Evolutionary conservation across 2,888 invertebrate species (phyloP).

Genomic region (Ormyrus nitidulus): DNA sequence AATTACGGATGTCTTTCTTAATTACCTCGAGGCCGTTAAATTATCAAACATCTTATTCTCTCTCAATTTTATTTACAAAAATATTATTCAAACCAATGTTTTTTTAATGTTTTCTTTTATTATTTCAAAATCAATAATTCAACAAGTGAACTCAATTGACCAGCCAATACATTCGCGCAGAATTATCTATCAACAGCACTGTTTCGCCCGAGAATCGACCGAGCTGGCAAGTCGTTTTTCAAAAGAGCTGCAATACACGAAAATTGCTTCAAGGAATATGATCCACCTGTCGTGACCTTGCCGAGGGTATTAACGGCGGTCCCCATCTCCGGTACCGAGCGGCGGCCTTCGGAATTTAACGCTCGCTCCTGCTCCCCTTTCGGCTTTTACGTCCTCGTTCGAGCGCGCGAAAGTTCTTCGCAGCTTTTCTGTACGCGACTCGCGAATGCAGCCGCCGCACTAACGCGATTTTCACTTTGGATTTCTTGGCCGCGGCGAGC

Average conservation of each 20-base stretch:
- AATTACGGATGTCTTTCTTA: too few relatives aligned
- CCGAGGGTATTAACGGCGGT: slow-evolving; percentile 22
- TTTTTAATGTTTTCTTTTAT: too few relatives aligned
- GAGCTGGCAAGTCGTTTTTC: too few relatives aligned
- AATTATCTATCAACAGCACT: too few relatives aligned
- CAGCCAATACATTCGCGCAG: too few relatives aligned
- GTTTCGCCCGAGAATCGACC: too few relatives aligned
- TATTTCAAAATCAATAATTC: too few relatives aligned
- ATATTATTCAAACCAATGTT: too few relatives aligned
- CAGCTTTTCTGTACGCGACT: not conserved
- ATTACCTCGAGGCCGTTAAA: too few relatives aligned
- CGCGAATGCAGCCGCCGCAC: not conserved
- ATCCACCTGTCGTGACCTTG: slow-evolving; percentile 21
- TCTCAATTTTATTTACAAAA: not conserved
- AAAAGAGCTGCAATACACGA: not conserved
- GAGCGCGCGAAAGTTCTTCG: slow-evolving; percentile 13
- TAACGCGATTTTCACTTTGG: slow-evolving; percentile 10
- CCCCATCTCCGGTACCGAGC: not conserved
- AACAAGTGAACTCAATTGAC: too few relatives aligned
- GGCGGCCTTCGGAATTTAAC: slow-evolving; percentile 34
- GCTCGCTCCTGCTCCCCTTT: slow-evolving; percentile 8
- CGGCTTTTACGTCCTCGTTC: slow-evolving; percentile 5
- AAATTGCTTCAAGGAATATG: too few relatives aligned
- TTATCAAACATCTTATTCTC: not conserved
- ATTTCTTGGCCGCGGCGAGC: slow-evolving; percentile 25